A percentile compares a stretch with the other conserved stretches of the same genome.
These are phyloP conservation scores for Brachionus sp. DNA, from an alignment of 1,140 invertebrate genomes.

Conservation along the genomic window DNA sequence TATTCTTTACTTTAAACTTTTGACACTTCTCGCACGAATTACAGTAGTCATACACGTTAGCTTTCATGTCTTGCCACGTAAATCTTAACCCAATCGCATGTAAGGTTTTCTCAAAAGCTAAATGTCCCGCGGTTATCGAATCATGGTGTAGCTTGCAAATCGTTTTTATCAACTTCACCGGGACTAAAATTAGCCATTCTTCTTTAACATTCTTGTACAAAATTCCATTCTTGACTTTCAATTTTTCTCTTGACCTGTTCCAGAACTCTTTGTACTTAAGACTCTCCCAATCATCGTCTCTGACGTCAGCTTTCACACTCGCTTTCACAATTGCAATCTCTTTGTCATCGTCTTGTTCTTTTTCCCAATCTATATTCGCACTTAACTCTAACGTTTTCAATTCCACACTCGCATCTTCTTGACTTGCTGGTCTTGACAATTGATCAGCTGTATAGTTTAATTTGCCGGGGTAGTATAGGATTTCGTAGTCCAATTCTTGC, in stretches of 20 bases:
- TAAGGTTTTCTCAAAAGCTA: constrained; percentile 8
- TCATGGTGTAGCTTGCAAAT: constrained; percentile 17
- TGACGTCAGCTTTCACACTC: neutral
- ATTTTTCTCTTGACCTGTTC: neutral
- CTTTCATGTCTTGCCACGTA: neutral
- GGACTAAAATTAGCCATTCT: neutral
- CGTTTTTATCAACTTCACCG: neutral
- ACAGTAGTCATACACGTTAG: constrained; percentile 7
- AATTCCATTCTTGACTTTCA: neutral
- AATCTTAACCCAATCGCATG: neutral
- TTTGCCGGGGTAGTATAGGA: neutral
- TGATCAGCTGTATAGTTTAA: neutral
- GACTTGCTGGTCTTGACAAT: constrained; percentile 15
- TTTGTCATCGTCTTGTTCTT: constrained; percentile 7
- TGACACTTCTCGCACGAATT: neutral
- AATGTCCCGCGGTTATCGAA: neutral
- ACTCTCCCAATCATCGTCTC: constrained; percentile 4
- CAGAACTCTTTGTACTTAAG: neutral
- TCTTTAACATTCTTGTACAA: constrained; percentile 13
- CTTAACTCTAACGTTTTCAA: neutral
- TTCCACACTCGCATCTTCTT: neutral
- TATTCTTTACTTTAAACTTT: neutral
- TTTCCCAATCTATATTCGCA: constrained; percentile 3
- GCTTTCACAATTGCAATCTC: constrained; percentile 16
- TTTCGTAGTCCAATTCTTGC: constrained; percentile 1